Evolutionary conservation across 1,140 invertebrate genomes (phyloP), one percentile per base, ranked within the genome.

Genomic region (Notospermus geniculatus): DNA sequence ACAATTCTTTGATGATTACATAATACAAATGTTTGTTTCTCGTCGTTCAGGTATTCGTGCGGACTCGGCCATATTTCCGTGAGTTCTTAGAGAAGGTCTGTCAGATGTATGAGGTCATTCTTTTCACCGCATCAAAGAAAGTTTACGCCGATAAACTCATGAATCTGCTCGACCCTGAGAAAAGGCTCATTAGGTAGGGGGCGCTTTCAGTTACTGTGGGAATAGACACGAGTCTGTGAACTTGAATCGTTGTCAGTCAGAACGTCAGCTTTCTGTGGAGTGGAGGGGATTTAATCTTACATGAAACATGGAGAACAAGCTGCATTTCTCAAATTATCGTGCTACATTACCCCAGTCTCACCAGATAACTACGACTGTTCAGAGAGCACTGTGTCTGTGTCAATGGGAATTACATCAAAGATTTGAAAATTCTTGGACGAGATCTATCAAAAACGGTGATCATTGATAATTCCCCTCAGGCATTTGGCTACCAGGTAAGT

Each of bases 391-490:
- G 95, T 80, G 88, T 97, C 0, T 92, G 91, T 75, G 90, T 97
- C 11, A 92, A 94, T 83, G 94, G 94, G 0, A 97, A 97, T 83
- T 97, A 97, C 76, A 94, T 98, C 57, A 97, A 98, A 77, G 95
- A 98, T 83, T 83, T 97, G 28, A 90, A 89, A 0, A 96, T 97
- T 69, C 84, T 97, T 17, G 93, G 94, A 27, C 84, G 95, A 65
- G 95, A 98, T 84, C 84, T 97, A 41, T 88, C 91, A 1, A 92
- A 91, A 80, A 94, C 92, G 55, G 88, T 95, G 64, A 95, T 95
- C 67, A 88, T 95, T 66, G 93, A 95, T 82, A 95, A 95, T 82
- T 94, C 92, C 64, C 91, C 91, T 19, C 91, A 94, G 82, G 91
- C 91, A 54, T 94, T 94, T 85, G 91, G 90, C 64, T 93, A 93